Evolutionary conservation across 2,888 invertebrate genomes (phyloP).

Genomic region (Rapana venosa): DNA sequence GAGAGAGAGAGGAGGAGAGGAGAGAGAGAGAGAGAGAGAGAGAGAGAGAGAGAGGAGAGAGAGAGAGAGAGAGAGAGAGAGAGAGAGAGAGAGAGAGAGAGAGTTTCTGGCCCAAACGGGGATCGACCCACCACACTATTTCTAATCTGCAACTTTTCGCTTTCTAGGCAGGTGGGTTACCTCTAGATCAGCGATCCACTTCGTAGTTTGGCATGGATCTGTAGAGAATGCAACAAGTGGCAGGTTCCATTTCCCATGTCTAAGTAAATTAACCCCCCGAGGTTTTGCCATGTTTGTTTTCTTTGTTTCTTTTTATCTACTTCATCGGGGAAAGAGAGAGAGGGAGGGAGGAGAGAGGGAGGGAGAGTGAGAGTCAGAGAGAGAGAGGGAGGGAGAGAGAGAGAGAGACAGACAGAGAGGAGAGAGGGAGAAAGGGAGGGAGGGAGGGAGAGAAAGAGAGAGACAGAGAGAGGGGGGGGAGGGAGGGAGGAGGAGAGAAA

Average conservation of each 20-base stretch:
- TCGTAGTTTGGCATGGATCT: neutral
- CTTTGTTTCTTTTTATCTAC: neutral
- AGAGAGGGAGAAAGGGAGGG: neutral
- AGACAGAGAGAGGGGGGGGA: neutral
- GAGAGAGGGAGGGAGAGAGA: neutral
- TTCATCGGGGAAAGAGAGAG: neutral
- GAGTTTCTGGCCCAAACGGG: neutral
- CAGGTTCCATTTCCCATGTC: neutral
- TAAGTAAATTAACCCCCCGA: neutral
- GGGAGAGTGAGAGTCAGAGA: too few species aligned
- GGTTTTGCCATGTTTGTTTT: neutral
- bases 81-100: constrained; percentile 10
- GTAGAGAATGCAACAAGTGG: neutral
- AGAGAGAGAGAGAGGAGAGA: neutral
- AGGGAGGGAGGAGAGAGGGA: too few species aligned
- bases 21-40: neutral
- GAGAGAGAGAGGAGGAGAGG: neutral
- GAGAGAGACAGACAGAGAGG: neutral
- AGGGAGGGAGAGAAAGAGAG: neutral
- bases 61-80: neutral
- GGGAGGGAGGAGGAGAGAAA: neutral
- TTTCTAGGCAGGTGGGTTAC: too few species aligned
- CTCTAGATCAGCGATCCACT: too few species aligned
- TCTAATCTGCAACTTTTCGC: too few species aligned
- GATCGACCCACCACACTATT: too few species aligned